Conservation (phyloP, 2,888 invertebrate genomes). For the Esperia sulphurella region DNA sequence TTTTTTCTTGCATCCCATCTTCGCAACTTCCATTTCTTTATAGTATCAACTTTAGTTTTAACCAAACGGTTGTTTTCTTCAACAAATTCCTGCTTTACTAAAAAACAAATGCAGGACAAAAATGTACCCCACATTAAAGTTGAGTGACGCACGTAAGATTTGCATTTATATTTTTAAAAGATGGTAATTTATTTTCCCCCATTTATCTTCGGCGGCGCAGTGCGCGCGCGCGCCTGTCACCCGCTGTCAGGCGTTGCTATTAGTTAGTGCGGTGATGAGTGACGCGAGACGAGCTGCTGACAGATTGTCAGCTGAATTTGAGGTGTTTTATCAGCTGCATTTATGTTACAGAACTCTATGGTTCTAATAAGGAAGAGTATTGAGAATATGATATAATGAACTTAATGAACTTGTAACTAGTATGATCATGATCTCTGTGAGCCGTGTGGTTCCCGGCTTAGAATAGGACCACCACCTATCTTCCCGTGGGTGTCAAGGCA, state of each 20-base stretch:
- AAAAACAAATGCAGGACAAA: not conserved
- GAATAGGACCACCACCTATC: too few species aligned
- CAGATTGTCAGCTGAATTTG: slow-evolving; percentile 1
- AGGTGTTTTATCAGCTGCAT: not conserved
- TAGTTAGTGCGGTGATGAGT: not conserved
- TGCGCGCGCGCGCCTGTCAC: not conserved
- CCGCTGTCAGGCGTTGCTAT: not conserved
- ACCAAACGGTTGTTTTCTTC: too few species aligned
- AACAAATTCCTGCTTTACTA: too few species aligned
- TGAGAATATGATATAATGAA: too few species aligned
- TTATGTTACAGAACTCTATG: not conserved
- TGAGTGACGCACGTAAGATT: not conserved
- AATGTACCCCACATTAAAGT: not conserved
- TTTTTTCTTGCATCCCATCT: too few species aligned
- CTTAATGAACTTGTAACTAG: too few species aligned
- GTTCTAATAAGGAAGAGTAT: too few species aligned
- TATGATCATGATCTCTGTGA: too few species aligned
- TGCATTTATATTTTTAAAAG: slow-evolving; percentile 5
- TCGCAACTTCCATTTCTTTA: too few species aligned
- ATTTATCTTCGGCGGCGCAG: not conserved
- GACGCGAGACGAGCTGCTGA: slow-evolving; percentile 2
- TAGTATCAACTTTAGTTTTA: too few species aligned
- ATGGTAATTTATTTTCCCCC: slow-evolving; percentile 5
- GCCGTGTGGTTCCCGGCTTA: too few species aligned
- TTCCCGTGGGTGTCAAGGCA: too few species aligned